Base-by-base conservation (phyloP, 1,140 invertebrate species). In the Drosophila punjabiensis region DNA sequence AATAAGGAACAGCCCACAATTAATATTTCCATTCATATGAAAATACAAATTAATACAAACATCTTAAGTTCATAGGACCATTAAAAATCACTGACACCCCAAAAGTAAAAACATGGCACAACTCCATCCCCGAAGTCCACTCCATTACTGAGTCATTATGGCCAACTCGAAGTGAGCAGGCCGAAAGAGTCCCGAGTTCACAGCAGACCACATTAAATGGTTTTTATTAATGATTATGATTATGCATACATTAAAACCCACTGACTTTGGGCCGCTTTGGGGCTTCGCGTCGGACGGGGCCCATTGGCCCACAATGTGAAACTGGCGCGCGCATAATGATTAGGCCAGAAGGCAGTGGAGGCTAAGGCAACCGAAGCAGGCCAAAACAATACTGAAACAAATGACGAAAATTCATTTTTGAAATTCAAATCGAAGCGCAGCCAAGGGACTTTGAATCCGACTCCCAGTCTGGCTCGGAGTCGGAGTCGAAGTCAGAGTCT, bases 181-280 rank as follows among this genome's bases (percentile, higher is more conserved):
- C 28, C 41, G 24, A 73, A 59, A 66, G 32, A 58, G 67, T 73
- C 67, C 52, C 69, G 43, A 20, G 56, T 85, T 70, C 74, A 65
- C 59, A 39, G 61, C 78, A 67, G 81, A 74, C 65, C 75, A 90
- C 71, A 89, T 89, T 82, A 86, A 88, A 86, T 80, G 79, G 67
- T 70, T 82, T 74, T 80, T 86, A 86, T 89, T 90, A 89, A 90
- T 90, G 86, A 80, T 82, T 85, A 82, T 70, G 80, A 87, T 70
- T 80, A 76, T 84, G 78, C 73, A 87, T 82, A 87, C 61, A 70
- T 75, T 83, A 76, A 56, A 77, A 67, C 63, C 69, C 59, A 41
- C 69, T 75, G 62, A 43, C 48, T 53, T 60, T 68, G 33, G 35
- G 52, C 35, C 41, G 66, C 39, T 37, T 43, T 61, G 33, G 33